Percentiles rank a stretch among this genome's conserved stretches.
phyloP scores from a whole-genome alignment of 2,113 vertebrate species.

The Anarhynchus alexandrinus region DNA sequence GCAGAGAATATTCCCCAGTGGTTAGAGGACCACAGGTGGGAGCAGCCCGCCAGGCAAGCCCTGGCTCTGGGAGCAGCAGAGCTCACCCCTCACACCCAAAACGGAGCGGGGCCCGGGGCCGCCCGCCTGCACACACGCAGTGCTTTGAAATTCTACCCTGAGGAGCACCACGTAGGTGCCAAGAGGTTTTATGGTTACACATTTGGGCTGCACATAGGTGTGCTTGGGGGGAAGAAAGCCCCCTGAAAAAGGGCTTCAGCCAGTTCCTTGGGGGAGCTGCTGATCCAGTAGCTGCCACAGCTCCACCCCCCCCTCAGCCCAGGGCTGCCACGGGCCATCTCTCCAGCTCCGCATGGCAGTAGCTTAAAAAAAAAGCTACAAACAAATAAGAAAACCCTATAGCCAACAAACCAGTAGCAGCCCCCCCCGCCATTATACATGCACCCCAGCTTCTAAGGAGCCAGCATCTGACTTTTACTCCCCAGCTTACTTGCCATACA shows the following conservation, averaged over 20 bases:
- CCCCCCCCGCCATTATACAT: background rate
- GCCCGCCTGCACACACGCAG: rapidly evolving
- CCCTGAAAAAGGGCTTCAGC: background rate
- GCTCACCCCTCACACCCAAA: background rate
- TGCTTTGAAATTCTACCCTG: conserved; percentile 43
- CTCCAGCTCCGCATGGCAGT: background rate
- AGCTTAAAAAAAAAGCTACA: background rate
- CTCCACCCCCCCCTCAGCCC: background rate
- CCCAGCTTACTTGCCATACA: background rate
- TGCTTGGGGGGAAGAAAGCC: background rate
- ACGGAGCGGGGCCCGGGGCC: background rate
- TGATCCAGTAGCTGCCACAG: background rate
- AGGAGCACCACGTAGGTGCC: background rate
- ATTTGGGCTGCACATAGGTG: conserved; percentile 57
- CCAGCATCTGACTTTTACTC: background rate
- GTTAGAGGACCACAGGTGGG: background rate
- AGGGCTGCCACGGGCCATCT: background rate
- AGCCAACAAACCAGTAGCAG: too few relatives aligned
- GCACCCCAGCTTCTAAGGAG: background rate
- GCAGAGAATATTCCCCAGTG: background rate
- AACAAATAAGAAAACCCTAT: too few relatives aligned
- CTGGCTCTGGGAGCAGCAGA: background rate
- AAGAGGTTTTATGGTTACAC: conserved; percentile 58
- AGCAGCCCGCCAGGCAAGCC: background rate
- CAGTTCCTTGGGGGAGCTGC: background rate